These are phyloP conservation scores for Scolopax bukidnonensis DNA, from an alignment of 2,797 vertebrate species.

Conservation along the genomic window DNA sequence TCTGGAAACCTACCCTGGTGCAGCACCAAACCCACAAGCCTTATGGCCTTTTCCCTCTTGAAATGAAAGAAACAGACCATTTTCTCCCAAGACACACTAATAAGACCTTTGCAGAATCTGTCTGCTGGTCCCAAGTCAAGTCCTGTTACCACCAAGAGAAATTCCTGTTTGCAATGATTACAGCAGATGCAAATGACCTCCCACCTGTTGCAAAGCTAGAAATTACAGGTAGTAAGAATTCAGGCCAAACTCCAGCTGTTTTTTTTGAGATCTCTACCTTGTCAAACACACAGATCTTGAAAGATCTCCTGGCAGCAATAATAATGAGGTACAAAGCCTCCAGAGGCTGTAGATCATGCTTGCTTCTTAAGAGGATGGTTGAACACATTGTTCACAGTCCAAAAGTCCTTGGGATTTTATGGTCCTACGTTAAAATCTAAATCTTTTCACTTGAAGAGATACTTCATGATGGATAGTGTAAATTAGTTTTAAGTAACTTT, in stretches of 20 bases:
- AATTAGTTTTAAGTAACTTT: conserved; percentile 74
- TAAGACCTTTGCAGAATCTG: background rate
- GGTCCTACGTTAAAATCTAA: conserved; percentile 56
- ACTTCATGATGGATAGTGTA: conserved; percentile 59
- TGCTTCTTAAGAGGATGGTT: background rate
- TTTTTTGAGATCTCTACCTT: background rate
- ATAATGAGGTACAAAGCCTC: background rate
- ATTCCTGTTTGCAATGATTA: background rate
- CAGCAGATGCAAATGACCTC: background rate
- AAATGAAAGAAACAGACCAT: background rate
- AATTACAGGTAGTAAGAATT: background rate
- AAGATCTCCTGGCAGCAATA: background rate
- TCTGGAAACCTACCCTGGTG: background rate
- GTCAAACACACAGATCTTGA: background rate
- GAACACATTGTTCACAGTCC: conserved; percentile 14
- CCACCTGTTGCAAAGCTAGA: background rate
- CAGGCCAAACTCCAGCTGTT: background rate
- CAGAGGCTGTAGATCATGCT: background rate
- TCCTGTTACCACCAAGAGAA: background rate
- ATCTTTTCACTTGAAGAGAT: conserved; percentile 62
- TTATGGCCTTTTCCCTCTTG: background rate
- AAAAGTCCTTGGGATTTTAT: conserved; percentile 73
- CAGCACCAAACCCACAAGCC: background rate
- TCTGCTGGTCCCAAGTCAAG: background rate
- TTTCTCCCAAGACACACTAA: background rate